These are phyloP conservation scores for Cheilosia variabilis DNA, from an alignment of 2,888 invertebrate genomes.

Conservation along the genomic window DNA sequence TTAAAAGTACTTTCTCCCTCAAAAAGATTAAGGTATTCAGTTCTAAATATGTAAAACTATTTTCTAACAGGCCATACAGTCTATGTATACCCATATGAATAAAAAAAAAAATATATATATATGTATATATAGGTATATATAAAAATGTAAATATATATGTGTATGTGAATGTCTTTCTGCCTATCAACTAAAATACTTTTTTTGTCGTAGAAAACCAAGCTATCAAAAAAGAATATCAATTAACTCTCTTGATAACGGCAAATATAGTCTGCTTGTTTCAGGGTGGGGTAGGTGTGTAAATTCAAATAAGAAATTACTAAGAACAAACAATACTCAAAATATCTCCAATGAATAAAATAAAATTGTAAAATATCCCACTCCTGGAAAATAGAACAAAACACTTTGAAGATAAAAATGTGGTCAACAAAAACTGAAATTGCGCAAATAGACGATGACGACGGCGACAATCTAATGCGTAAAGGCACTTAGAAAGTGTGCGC, in stretches of 20 bases:
- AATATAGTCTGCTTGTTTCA: slow-evolving; percentile 52
- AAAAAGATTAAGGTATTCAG: slow-evolving; percentile 6
- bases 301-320: slow-evolving; percentile 14
- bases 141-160: slow-evolving; percentile 43
- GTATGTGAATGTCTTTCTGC: slow-evolving; percentile 53
- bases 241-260: slow-evolving; percentile 23
- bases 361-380: slow-evolving; percentile 39
- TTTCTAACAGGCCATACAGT: slow-evolving; percentile 18
- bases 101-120: neutral
- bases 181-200: slow-evolving; percentile 70
- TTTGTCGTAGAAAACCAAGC: slow-evolving; percentile 48
- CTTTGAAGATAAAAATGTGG: neutral
- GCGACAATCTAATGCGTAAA: slow-evolving; percentile 79
- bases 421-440: slow-evolving; percentile 1
- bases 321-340: slow-evolving; percentile 20
- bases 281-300: slow-evolving; percentile 50
- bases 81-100: slow-evolving; percentile 14
- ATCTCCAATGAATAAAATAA: slow-evolving; percentile 20
- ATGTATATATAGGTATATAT: neutral
- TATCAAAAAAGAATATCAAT: slow-evolving; percentile 21
- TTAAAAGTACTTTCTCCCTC: too few relatives aligned
- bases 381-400: slow-evolving; percentile 33
- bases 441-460: slow-evolving; percentile 14
- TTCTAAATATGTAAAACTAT: slow-evolving; percentile 37
- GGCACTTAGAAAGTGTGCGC: slow-evolving; percentile 83